Conservation (phyloP, 2,888 invertebrate species). For the Callosobruchus maculatus region DNA sequence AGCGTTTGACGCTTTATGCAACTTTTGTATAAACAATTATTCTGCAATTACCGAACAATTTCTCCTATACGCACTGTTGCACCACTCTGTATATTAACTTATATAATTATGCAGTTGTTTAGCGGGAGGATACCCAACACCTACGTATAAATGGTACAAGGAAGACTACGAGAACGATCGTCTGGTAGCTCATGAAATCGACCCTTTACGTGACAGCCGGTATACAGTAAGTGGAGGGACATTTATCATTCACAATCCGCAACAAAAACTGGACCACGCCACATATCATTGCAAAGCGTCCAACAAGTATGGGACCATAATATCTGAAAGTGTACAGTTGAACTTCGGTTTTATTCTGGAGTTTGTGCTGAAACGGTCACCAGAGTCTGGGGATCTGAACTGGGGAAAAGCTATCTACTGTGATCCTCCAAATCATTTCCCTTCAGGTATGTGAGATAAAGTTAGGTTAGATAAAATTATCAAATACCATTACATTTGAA, state of each 20-base stretch:
- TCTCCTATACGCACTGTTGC: too few species aligned
- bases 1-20: too few species aligned
- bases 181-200: slow-evolving; percentile 67
- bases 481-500: too few species aligned
- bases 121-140: slow-evolving; percentile 85
- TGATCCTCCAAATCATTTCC: slow-evolving; percentile 90
- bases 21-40: too few species aligned
- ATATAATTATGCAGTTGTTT: slow-evolving; percentile 58
- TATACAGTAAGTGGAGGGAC: slow-evolving; percentile 90
- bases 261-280: slow-evolving; percentile 75
- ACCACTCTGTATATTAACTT: too few species aligned
- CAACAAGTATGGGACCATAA: slow-evolving; percentile 85
- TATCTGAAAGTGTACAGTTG: slow-evolving; percentile 82
- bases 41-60: too few species aligned
- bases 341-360: slow-evolving; percentile 89
- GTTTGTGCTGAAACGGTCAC: slow-evolving; percentile 82
- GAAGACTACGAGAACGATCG: slow-evolving; percentile 82
- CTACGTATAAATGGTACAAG: slow-evolving; percentile 85
- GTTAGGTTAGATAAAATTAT: too few species aligned
- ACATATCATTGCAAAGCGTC: slow-evolving; percentile 88
- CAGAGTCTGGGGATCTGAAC: slow-evolving; percentile 82
- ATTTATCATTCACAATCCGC: slow-evolving; percentile 82
- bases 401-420: slow-evolving; percentile 93
- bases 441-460: slow-evolving; percentile 49
- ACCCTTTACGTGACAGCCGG: slow-evolving; percentile 70